Conservation (phyloP, 2,888 invertebrate species). For the Eugnorisma glareosa region DNA sequence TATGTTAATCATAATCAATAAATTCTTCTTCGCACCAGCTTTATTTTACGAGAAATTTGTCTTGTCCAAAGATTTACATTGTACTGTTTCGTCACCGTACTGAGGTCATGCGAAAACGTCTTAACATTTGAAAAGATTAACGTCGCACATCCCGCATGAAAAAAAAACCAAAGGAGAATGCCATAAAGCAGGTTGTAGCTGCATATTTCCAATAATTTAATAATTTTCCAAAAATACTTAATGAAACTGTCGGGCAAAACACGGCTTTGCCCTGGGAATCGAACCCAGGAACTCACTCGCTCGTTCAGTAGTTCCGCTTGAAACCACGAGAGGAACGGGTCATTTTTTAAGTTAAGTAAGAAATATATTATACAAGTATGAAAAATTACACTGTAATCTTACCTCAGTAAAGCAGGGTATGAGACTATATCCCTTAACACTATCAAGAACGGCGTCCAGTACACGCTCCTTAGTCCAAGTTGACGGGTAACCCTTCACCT, state of each 20-base stretch:
- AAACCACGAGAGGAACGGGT: too few relatives aligned
- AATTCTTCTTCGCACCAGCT: background rate
- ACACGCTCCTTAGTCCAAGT: slow-evolving; percentile 82
- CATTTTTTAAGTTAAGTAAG: too few relatives aligned
- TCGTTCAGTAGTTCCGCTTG: background rate
- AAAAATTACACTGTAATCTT: slow-evolving; percentile 6
- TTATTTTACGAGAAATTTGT: too few relatives aligned
- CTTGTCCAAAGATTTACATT: too few relatives aligned
- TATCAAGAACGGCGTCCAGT: slow-evolving; percentile 80
- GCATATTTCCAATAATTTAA: too few relatives aligned
- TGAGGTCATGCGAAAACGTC: too few relatives aligned
- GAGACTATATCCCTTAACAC: slow-evolving; percentile 76
- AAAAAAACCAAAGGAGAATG: too few relatives aligned
- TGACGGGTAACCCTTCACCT: slow-evolving; percentile 81
- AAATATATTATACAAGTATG: background rate
- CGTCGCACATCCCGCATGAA: too few relatives aligned
- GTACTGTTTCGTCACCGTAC: too few relatives aligned
- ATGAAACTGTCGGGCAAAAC: background rate
- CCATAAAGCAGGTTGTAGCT: too few relatives aligned
- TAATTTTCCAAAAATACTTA: too few relatives aligned
- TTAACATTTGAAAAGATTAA: too few relatives aligned
- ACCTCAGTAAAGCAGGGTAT: slow-evolving; percentile 86
- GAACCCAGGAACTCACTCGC: background rate
- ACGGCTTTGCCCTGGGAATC: background rate
- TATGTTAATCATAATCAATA: background rate